Conservation (phyloP, 2,888 invertebrate genomes). For the Clivina fossor region DNA sequence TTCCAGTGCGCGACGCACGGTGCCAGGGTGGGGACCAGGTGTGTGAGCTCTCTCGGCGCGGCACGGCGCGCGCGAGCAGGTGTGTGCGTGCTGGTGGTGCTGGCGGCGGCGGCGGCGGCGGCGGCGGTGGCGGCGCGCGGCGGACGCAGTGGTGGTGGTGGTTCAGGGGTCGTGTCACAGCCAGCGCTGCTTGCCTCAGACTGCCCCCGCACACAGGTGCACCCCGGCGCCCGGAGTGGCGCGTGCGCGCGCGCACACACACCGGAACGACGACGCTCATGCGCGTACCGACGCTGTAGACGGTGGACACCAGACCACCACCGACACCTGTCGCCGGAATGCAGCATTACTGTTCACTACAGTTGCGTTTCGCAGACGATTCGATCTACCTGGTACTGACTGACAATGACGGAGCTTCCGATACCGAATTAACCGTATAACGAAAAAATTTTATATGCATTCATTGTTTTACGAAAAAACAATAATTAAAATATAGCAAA, state of each 20-base stretch:
- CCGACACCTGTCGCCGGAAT: constrained; percentile 12
- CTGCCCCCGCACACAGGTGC: constrained; percentile 55
- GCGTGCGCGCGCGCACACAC: constrained; percentile 41
- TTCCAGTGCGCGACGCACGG: constrained; percentile 40
- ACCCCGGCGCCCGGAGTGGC: constrained; percentile 41
- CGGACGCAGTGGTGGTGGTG: constrained; percentile 58
- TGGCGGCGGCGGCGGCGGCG: constrained; percentile 61
- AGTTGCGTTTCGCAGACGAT: not conserved
- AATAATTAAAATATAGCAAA: too few species aligned
- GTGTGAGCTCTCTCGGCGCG: too few species aligned
- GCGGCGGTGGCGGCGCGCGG: constrained; percentile 60
- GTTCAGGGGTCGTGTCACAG: constrained; percentile 59
- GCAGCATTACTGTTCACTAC: not conserved
- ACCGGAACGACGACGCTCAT: constrained; percentile 30
- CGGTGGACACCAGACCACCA: not conserved
- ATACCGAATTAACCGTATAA: too few species aligned
- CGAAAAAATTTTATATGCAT: too few species aligned
- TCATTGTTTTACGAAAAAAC: too few species aligned
- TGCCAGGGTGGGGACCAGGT: constrained; percentile 51
- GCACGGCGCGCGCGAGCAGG: constrained; percentile 63
- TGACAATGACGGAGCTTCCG: too few species aligned
- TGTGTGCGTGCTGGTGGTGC: constrained; percentile 63
- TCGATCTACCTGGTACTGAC: too few species aligned
- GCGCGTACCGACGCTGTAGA: constrained; percentile 21
- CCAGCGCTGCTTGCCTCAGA: constrained; percentile 54